phyloP scores from a whole-genome alignment of 1,140 invertebrate species.

The Holotrichia oblita region DNA sequence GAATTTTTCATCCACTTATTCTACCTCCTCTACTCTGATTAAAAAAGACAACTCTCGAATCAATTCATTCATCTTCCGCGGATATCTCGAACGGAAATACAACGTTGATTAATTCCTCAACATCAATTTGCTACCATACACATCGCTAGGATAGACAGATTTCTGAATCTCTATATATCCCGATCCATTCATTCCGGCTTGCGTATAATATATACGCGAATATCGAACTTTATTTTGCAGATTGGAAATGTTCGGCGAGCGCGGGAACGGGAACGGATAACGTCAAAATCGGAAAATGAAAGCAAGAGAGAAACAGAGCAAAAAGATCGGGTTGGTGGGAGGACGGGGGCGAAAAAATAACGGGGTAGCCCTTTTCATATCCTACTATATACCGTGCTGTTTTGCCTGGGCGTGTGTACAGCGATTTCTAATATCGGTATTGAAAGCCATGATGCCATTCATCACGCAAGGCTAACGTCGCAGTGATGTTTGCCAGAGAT shows the following conservation, averaged over 20 bases:
- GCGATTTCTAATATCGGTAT: constrained; percentile 16
- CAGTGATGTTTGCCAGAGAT: constrained; percentile 4
- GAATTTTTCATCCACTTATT: too few species aligned
- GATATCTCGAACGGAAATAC: neutral
- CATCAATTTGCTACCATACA: neutral
- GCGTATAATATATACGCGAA: neutral
- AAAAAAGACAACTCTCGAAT: too few species aligned
- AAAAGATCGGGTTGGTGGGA: neutral
- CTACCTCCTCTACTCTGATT: too few species aligned
- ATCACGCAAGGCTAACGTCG: neutral
- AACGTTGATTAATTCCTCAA: neutral
- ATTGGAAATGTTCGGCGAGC: neutral
- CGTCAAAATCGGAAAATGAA: neutral
- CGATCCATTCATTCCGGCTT: neutral
- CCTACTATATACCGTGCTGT: neutral
- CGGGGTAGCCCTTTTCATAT: neutral
- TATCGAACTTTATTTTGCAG: neutral
- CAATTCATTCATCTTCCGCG: too few species aligned
- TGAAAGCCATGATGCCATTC: constrained; percentile 15
- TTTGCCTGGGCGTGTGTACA: neutral
- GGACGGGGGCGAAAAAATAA: neutral
- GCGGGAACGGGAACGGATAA: neutral
- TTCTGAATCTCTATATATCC: neutral
- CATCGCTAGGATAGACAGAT: neutral
- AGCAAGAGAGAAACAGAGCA: neutral